Conservation (phyloP, 37 sponge, comb jelly and placozoan genomes). For the Aplysina aerophoba region DNA sequence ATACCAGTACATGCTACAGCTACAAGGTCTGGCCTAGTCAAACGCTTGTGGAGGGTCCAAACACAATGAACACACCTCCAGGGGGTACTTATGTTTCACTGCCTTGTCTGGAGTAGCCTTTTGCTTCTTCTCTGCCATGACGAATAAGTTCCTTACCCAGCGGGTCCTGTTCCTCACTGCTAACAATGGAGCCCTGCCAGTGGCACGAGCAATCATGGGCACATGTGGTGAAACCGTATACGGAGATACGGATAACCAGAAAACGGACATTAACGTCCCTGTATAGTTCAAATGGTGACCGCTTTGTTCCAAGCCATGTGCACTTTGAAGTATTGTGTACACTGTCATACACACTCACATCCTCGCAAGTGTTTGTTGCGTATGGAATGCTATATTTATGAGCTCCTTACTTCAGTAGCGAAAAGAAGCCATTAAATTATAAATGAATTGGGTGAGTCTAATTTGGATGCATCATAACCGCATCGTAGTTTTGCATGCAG, state of each 20-base stretch:
- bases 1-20: background rate
- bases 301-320: too few species aligned
- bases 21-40: background rate
- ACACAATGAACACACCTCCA: background rate
- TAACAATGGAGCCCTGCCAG: background rate
- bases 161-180: background rate
- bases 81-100: background rate
- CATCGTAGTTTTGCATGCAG: too few species aligned
- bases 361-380: too few species aligned
- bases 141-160: background rate
- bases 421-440: too few species aligned
- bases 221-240: background rate
- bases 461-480: too few species aligned
- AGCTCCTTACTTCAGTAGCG: too few species aligned
- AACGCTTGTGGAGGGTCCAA: background rate
- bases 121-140: constrained; percentile 30
- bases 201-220: background rate
- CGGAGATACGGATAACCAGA: background rate
- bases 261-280: too few species aligned
- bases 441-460: too few species aligned
- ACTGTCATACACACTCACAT: too few species aligned
- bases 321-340: too few species aligned
- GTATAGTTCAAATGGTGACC: too few species aligned
- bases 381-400: too few species aligned
- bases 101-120: background rate